A percentile compares a stretch with the other conserved stretches of the same genome.
phyloP scores from a whole-genome alignment of 2,113 vertebrate genomes.

The Pao palembangensis region DNA sequence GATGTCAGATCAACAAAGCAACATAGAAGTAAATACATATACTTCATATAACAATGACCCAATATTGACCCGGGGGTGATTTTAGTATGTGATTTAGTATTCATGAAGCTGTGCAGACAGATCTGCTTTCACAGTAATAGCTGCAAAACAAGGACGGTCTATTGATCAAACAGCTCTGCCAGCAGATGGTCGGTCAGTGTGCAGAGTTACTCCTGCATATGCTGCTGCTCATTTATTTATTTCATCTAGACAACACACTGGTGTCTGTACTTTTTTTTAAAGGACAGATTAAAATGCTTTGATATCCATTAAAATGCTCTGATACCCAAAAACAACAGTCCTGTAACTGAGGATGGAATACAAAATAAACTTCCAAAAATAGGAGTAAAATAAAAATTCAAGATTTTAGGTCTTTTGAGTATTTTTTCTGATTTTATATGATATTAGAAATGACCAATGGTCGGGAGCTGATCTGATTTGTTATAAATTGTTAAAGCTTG shows the following conservation, averaged over 20 bases:
- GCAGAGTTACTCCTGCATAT: conserved; percentile 11
- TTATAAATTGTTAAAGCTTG: neutral
- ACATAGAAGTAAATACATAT: conserved; percentile 14
- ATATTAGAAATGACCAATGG: no score
- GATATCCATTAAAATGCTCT: no score
- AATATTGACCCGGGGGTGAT: conserved; percentile 51
- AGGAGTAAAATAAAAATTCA: neutral
- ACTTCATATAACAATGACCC: conserved; percentile 2
- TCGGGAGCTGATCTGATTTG: no score
- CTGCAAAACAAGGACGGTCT: conserved; percentile 53
- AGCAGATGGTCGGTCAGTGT: conserved; percentile 27
- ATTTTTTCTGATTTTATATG: neutral
- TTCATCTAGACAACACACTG: conserved; percentile 20
- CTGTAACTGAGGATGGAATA: no score
- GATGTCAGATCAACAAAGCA: conserved; percentile 27
- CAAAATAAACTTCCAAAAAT: neutral
- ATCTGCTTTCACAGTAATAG: conserved; percentile 41
- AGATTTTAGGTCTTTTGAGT: neutral
- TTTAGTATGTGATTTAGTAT: conserved; percentile 46
- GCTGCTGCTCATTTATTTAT: conserved; percentile 11
- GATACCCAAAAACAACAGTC: no score
- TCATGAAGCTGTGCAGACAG: conserved; percentile 48
- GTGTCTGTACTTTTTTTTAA: conserved; percentile 18
- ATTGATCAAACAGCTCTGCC: conserved; percentile 52
- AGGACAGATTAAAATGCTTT: conserved; percentile 19